These are phyloP conservation scores for Octopus sinensis DNA, from an alignment of 1,140 invertebrate genomes.

Conservation along the genomic window DNA sequence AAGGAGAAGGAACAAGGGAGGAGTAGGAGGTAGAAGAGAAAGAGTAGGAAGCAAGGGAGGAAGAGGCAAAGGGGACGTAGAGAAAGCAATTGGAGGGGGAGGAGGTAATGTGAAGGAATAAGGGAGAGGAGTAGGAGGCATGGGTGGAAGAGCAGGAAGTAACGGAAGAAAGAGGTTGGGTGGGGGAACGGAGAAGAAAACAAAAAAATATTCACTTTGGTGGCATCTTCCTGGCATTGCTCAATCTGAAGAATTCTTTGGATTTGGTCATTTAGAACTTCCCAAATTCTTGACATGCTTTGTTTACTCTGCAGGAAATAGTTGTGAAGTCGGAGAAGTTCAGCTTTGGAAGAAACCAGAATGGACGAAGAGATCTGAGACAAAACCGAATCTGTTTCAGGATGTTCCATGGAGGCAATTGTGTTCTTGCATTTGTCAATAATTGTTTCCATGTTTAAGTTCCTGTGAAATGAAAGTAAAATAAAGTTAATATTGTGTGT, in stretches of 20 bases:
- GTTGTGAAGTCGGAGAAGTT: not conserved
- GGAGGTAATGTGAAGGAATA: no score
- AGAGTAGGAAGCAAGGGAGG: no score
- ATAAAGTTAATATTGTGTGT: not conserved
- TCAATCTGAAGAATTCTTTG: not conserved
- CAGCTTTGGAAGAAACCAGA: not conserved
- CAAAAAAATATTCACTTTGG: not conserved
- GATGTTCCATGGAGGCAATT: not conserved
- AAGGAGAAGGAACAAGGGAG: no score
- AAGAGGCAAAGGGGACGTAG: no score
- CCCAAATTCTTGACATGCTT: not conserved
- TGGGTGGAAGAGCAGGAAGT: no score
- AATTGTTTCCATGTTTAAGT: not conserved
- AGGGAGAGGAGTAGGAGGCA: no score
- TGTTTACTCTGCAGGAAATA: not conserved
- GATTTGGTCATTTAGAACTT: not conserved
- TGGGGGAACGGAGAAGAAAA: no score
- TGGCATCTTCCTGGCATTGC: not conserved
- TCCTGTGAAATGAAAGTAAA: not conserved
- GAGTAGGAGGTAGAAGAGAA: no score
- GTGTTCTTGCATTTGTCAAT: not conserved
- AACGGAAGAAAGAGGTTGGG: no score
- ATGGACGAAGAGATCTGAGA: not conserved
- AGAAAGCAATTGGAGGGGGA: no score
- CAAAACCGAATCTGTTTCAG: not conserved